Conservation (phyloP, 1,140 invertebrate genomes). For the Scaptomyza hsui region DNA sequence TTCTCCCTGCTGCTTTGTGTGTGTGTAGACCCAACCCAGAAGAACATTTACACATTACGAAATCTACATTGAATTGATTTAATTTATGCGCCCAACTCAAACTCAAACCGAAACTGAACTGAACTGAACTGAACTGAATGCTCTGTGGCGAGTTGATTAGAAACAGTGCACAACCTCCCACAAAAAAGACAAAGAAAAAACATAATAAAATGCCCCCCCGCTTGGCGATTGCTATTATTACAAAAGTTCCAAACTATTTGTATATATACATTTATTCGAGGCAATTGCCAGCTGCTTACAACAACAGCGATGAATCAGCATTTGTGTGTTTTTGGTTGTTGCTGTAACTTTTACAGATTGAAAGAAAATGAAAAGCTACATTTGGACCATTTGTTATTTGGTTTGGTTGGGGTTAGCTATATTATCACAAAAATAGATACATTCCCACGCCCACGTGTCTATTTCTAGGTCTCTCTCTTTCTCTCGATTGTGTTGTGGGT, state of each 20-base stretch:
- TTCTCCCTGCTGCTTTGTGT: no score
- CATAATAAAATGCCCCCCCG: slow-evolving; percentile 32
- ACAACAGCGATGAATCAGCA: slow-evolving; percentile 58
- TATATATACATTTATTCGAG: slow-evolving; percentile 9
- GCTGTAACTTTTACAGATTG: slow-evolving; percentile 56
- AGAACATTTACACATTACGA: slow-evolving; percentile 60
- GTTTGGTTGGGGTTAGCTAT: slow-evolving; percentile 14
- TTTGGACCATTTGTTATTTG: slow-evolving; percentile 14
- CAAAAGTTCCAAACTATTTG: slow-evolving; percentile 48
- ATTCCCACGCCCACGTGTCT: slow-evolving; percentile 79
- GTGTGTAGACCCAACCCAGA: slow-evolving; percentile 31
- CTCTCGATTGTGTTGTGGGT: slow-evolving; percentile 26
- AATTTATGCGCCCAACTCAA: slow-evolving; percentile 50
- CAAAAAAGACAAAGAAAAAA: neutral
- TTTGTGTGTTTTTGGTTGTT: slow-evolving; percentile 16
- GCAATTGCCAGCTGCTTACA: slow-evolving; percentile 49
- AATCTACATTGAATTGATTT: slow-evolving; percentile 73
- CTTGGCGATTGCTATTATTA: slow-evolving; percentile 38
- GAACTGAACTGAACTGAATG: slow-evolving; percentile 28
- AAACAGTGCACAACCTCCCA: slow-evolving; percentile 38
- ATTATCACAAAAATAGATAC: slow-evolving; percentile 67
- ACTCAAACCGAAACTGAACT: slow-evolving; percentile 4
- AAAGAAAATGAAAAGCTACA: slow-evolving; percentile 29
- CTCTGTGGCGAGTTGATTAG: slow-evolving; percentile 55
- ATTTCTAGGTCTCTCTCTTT: slow-evolving; percentile 65